Conservation (phyloP, 2,113 vertebrate species). For the Motacilla alba region DNA sequence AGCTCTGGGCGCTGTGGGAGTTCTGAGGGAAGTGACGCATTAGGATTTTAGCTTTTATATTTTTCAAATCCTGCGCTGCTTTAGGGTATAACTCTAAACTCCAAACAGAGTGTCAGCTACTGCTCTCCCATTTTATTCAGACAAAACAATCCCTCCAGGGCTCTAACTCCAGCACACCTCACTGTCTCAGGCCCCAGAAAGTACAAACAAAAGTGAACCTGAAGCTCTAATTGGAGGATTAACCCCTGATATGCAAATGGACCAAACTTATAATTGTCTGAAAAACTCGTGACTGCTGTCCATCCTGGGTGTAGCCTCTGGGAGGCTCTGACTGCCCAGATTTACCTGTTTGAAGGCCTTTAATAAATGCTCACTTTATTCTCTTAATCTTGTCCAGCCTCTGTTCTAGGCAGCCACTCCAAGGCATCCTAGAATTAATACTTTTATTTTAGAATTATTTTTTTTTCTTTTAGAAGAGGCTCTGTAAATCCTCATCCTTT, state of each 20-base stretch:
- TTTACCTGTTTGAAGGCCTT: not conserved
- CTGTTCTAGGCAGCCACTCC: not conserved
- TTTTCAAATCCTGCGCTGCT: not conserved
- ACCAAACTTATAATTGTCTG: not conserved
- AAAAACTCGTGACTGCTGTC: accelerated
- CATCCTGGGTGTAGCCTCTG: not conserved
- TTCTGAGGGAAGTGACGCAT: not conserved
- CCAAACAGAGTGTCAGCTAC: not conserved
- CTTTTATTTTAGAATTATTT: too few species aligned
- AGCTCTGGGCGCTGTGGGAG: not conserved
- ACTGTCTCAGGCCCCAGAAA: not conserved
- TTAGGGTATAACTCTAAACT: not conserved
- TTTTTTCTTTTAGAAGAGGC: not conserved
- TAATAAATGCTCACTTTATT: not conserved
- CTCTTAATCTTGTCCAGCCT: too few species aligned
- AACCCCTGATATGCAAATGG: not conserved
- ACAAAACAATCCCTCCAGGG: not conserved
- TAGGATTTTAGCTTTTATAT: not conserved
- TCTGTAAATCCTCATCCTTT: not conserved
- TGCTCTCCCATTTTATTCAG: not conserved
- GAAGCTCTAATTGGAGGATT: not conserved
- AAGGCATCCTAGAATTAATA: too few species aligned
- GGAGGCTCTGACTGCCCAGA: not conserved
- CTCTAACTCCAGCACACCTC: not conserved
- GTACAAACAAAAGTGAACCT: not conserved